Evolutionary conservation across 2,888 invertebrate genomes (phyloP).

Genomic region (Tenthredo mesomela): DNA sequence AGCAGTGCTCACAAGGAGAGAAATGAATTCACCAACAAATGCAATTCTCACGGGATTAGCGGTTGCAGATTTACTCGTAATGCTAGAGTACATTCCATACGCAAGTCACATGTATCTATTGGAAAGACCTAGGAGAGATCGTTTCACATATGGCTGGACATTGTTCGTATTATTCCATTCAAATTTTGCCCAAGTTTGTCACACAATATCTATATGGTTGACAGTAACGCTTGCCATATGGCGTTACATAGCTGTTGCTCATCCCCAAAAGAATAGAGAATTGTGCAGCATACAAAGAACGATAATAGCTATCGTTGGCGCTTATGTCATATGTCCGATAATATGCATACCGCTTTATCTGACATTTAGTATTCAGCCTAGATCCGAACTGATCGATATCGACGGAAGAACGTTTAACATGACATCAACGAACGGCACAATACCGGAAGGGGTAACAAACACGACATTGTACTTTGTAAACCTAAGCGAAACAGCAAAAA

Average conservation of each 20-base stretch:
- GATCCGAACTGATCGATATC: slow-evolving; percentile 69
- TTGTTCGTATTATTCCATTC: slow-evolving; percentile 94
- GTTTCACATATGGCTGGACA: slow-evolving; percentile 87
- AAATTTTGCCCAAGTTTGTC: slow-evolving; percentile 92
- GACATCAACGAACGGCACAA: slow-evolving; percentile 70
- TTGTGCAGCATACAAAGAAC: slow-evolving; percentile 92
- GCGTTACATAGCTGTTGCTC: slow-evolving; percentile 92
- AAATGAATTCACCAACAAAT: slow-evolving; percentile 96
- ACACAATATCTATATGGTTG: slow-evolving; percentile 95
- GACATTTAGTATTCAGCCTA: slow-evolving; percentile 85
- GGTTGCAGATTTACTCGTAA: slow-evolving; percentile 95
- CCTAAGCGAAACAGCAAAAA: slow-evolving; percentile 82
- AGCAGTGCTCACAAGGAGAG: slow-evolving; percentile 91
- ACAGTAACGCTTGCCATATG: slow-evolving; percentile 96
- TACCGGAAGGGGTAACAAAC: slow-evolving; percentile 76
- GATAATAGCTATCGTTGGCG: slow-evolving; percentile 81
- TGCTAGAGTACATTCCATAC: slow-evolving; percentile 96
- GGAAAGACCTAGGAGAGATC: slow-evolving; percentile 78
- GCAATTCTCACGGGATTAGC: slow-evolving; percentile 94
- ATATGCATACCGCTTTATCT: slow-evolving; percentile 92
- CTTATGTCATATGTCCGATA: slow-evolving; percentile 90
- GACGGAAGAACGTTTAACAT: slow-evolving; percentile 80
- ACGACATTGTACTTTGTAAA: slow-evolving; percentile 87
- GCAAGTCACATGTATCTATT: slow-evolving; percentile 89
- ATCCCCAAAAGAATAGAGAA: slow-evolving; percentile 88